A percentile compares a stretch with the other conserved stretches of the same genome.
phyloP scores from a whole-genome alignment of 2,113 vertebrate genomes.

The Phalacrocorax aristotelis region DNA sequence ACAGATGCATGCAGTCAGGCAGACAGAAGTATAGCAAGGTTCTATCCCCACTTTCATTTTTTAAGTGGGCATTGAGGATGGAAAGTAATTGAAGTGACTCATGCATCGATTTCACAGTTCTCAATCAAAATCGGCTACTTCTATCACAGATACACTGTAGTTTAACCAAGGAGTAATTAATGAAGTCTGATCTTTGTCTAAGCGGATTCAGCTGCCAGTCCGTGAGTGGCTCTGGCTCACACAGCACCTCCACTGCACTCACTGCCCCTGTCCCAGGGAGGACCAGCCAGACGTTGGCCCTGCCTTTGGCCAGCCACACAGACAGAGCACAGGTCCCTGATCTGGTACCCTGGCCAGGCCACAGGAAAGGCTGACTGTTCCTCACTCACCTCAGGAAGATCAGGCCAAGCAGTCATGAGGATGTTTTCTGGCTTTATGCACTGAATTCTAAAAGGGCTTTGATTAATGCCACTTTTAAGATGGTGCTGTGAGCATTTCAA shows the following conservation, averaged over 20 bases:
- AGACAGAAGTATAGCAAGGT: neutral
- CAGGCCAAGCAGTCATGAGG: fast-evolving
- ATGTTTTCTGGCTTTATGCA: neutral
- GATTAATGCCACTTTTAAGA: neutral
- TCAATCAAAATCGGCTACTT: neutral
- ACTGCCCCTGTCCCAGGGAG: fast-evolving
- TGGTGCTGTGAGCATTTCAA: neutral
- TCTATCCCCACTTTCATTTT: neutral
- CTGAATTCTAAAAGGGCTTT: neutral
- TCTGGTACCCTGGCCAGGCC: fast-evolving
- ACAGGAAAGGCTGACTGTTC: fast-evolving
- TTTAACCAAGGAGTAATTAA: neutral
- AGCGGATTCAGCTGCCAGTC: fast-evolving
- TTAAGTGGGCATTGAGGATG: neutral
- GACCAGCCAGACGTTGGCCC: fast-evolving
- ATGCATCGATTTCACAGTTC: neutral
- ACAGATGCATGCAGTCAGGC: neutral
- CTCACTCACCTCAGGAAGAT: neutral
- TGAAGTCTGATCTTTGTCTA: fast-evolving
- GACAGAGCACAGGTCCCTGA: neutral
- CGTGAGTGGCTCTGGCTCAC: neutral
- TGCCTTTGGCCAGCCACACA: fast-evolving
- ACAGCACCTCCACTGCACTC: fast-evolving
- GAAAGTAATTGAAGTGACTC: neutral
- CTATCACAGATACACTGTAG: fast-evolving